A percentile compares a stretch with the other conserved stretches of the same genome.
phyloP scores from a whole-genome alignment of 2,888 invertebrate species.

The Elysia crispata region DNA sequence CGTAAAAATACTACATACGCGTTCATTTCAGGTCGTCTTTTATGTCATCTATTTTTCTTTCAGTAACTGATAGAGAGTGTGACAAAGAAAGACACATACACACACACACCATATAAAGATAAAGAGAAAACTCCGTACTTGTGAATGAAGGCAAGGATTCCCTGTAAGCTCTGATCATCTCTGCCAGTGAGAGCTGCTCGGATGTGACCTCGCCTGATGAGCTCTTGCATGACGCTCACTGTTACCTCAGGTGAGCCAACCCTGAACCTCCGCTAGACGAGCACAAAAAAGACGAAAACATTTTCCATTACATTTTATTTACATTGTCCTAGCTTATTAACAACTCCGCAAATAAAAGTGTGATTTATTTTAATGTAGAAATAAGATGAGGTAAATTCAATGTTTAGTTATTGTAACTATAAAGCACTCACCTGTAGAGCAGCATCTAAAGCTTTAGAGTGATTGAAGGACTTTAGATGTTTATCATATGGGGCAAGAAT shows the following conservation, averaged over 20 bases:
- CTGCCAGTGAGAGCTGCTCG: slow-evolving; percentile 86
- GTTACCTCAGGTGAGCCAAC: slow-evolving; percentile 84
- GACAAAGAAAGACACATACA: not conserved
- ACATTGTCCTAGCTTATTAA: too few species aligned
- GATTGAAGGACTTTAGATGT: slow-evolving; percentile 88
- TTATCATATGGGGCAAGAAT: slow-evolving; percentile 81
- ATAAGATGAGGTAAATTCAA: too few species aligned
- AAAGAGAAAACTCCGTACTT: slow-evolving; percentile 37
- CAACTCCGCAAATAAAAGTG: too few species aligned
- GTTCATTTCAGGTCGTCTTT: too few species aligned
- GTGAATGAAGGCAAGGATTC: slow-evolving; percentile 32
- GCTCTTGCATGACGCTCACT: slow-evolving; percentile 89
- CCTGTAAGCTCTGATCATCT: slow-evolving; percentile 57
- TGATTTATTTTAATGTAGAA: too few species aligned
- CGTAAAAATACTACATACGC: too few species aligned
- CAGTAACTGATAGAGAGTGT: not conserved
- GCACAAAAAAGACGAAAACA: too few species aligned
- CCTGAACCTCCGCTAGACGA: slow-evolving; percentile 50
- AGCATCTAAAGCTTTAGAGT: slow-evolving; percentile 86
- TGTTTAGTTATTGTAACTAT: not conserved
- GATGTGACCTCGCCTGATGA: slow-evolving; percentile 88
- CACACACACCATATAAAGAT: not conserved
- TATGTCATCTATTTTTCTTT: too few species aligned
- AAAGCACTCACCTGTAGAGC: slow-evolving; percentile 80
- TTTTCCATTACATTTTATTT: too few species aligned